phyloP scores from a whole-genome alignment of 2,797 vertebrate species.

The Iguana delicatissima region DNA sequence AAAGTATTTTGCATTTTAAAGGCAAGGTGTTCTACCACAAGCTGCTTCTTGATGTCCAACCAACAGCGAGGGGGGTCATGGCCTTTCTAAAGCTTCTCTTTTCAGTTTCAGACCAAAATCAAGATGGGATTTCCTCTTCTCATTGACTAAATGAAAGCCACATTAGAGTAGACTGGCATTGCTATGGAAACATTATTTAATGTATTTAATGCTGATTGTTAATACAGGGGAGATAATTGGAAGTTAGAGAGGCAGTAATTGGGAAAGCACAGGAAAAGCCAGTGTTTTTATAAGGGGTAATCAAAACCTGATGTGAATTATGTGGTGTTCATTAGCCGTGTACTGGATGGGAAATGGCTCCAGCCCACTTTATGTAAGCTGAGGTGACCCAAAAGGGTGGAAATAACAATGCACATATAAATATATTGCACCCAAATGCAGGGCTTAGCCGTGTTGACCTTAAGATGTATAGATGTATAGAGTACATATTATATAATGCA shows the following conservation, averaged over 20 bases:
- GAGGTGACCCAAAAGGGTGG: background rate
- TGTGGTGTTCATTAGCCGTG: conserved; percentile 56
- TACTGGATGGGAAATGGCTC: conserved; percentile 41
- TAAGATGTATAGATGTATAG: no score
- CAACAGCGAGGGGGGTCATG: background rate
- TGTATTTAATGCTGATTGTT: conserved; percentile 68
- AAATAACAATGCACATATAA: background rate
- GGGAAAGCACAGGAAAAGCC: conserved; percentile 61
- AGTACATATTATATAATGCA: no score
- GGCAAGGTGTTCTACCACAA: background rate
- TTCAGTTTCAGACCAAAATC: conserved; percentile 38
- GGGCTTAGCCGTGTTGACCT: no score
- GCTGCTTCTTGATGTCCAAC: background rate
- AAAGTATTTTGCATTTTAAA: background rate
- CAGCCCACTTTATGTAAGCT: conserved; percentile 22
- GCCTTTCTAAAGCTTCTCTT: background rate
- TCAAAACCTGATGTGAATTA: conserved; percentile 58
- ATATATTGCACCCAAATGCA: background rate
- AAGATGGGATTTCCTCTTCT: conserved; percentile 61
- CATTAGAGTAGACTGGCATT: conserved; percentile 52
- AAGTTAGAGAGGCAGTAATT: conserved; percentile 67
- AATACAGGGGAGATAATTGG: conserved; percentile 66
- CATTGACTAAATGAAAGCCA: conserved; percentile 63
- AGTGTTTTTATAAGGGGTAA: conserved; percentile 64
- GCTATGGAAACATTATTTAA: conserved; percentile 63